Base-by-base conservation (phyloP, 1,140 invertebrate genomes). In the Bombus superbus region DNA sequence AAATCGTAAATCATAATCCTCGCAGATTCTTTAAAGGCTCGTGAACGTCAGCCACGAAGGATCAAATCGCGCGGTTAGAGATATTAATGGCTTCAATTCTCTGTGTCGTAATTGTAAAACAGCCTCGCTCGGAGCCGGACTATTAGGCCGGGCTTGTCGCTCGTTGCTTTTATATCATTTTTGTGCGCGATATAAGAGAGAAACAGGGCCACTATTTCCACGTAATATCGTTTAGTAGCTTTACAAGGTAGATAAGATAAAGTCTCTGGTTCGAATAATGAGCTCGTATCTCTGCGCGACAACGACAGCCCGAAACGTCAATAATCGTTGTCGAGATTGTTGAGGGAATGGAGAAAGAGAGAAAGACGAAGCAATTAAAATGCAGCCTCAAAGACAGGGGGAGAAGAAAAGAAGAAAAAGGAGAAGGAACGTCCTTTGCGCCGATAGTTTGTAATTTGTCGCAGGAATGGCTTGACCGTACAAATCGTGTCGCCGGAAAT, bases 231-330 rank as follows among this genome's bases (percentile, higher is more conserved):
- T 85, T 74, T 85, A 73, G 78, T 25, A 68, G 79, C 71, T 75
- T 81, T 75, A 81, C 84, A 81, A 66, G 78, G 44, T 32, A 81
- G 84, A 85, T 85, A 85, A 81, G 84, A 81, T 85, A 85, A 81
- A 53, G 78, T 13, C 78, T 28, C 78, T 28, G 71, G 78, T n/a
- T 57, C 22, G 84, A 81, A 74, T 81, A 81, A 81, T 81, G 78
- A 74, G 69, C 44, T 28, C 5, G 78, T 85, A 80, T 80, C 83
- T 62, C 10, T 6, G 59, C 71, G 35, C 76, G 22, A 77, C 78
- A 85, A 28, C 69, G 42, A 35, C 53, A 8, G 75, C 13, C 18
- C 42, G 42, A 74, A 81, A 85, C 71, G 84, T 81, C 84, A n/a
- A 85, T 85, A 85, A 81, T 81, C 57, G 71, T 74, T 35, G 47